Percentiles rank a stretch among this genome's conserved stretches.
These are phyloP conservation scores for Watsonalla binaria DNA, from an alignment of 2,888 invertebrate genomes.

Conservation along the genomic window DNA sequence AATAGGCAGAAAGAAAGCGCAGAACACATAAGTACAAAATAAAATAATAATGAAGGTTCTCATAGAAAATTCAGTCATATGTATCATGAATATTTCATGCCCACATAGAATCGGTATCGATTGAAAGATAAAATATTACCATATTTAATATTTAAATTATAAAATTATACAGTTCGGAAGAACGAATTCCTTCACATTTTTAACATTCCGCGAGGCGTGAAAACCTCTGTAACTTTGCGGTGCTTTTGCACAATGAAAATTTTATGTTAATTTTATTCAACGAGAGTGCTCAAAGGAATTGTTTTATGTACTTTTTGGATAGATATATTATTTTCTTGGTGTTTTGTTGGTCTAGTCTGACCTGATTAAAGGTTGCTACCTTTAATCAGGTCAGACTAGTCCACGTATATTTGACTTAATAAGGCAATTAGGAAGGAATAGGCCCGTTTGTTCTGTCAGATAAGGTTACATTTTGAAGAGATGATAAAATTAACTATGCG, in stretches of 20 bases:
- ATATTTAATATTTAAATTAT: not conserved
- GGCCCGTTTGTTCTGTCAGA: not conserved
- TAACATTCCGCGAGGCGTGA: not conserved
- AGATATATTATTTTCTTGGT: not conserved
- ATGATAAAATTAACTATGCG: no score
- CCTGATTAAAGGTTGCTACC: no score
- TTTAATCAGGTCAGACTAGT: not conserved
- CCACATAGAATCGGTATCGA: no score
- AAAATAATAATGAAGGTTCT: no score
- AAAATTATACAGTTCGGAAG: not conserved
- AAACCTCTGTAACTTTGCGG: not conserved
- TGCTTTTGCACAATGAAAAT: not conserved
- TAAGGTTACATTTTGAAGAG: no score
- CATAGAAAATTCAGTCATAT: no score
- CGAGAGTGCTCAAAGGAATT: slow-evolving; percentile 1
- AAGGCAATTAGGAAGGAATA: not conserved
- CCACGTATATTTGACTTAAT: not conserved
- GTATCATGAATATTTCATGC: no score
- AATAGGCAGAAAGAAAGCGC: no score
- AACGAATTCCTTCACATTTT: not conserved
- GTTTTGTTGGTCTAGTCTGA: not conserved
- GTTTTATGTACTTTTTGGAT: not conserved
- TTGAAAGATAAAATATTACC: not conserved
- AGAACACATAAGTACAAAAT: no score
- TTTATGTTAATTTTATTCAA: slow-evolving; percentile 2